Base-by-base conservation (phyloP, 2,113 vertebrate species). In the Tiliqua scincoides region DNA sequence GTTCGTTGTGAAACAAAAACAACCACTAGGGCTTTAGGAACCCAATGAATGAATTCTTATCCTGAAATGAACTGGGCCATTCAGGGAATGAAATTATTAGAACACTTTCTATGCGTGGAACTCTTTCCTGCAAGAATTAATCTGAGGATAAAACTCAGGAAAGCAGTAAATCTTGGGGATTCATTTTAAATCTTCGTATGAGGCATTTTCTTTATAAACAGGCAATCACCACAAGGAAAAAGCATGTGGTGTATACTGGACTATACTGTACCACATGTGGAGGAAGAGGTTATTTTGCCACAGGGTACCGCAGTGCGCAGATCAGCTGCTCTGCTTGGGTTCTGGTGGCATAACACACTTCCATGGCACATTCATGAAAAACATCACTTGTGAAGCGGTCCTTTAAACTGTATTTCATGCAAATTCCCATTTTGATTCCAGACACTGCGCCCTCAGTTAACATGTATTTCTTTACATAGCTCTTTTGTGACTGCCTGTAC, bases 1-100 rank as follows among this genome's bases (percentile, higher is more conserved):
- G 85, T 89, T 89, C 90, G 67, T 52, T 35, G 6, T 32, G 76
- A 43, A 68, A 91, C 91, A 25, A 92, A 89, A 92, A 93, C 72
- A 52, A 84, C 20, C 89, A 78, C 82, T 37, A 63, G 25, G 91
- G 70, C 40, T 67, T 73, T 77, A 87, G 77, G 63, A 90, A 65
- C 3, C 25, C 11, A 48, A 1, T 73, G 67, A 68, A 84, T 48
- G 61, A 71, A 93, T 92, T 65, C 67, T 84, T 88, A 79, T 79
- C 32, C 79, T 88, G 84, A 82, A 84, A 91, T 86, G 89, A 75
- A 12, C 48, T 77, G 68, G n/a, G 17, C 6, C 40, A 35, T 78
- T 59, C 73, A 74, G 43, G 59, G 65, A 11, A 32, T 86, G 79
- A 84, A 57, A 35, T 9, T 43, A 48, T 27, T 32, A 4, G 57